Conservation (phyloP, 2,113 vertebrate species). For the Neolamprologus toae region DNA sequence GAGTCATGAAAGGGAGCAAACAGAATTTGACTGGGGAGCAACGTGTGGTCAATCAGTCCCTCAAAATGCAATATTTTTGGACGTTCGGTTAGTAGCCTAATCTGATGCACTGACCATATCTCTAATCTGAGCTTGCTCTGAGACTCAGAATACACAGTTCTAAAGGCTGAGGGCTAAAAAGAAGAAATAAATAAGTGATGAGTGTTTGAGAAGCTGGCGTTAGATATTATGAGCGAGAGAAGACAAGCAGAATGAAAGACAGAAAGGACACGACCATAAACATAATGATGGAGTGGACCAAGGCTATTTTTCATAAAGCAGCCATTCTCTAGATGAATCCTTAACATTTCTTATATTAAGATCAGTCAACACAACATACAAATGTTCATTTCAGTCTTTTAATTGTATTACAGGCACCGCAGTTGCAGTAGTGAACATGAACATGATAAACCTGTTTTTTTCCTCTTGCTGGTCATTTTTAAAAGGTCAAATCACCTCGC, state of each 20-base stretch:
- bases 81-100: background rate
- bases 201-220: background rate
- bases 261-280: background rate
- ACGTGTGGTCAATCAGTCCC: rapidly evolving
- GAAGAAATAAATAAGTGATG: background rate
- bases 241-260: background rate
- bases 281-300: background rate
- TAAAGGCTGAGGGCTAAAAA: background rate
- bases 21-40: background rate
- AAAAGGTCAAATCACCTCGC: background rate
- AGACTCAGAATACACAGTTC: background rate
- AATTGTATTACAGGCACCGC: background rate
- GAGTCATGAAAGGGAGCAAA: background rate
- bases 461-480: background rate
- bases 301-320: background rate
- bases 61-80: background rate
- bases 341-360: background rate
- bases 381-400: background rate
- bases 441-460: background rate
- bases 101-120: background rate
- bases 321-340: background rate
- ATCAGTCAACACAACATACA: background rate
- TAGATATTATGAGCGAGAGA: background rate
- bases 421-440: background rate
- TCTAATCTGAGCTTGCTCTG: background rate